Base-by-base conservation (phyloP, 2,797 vertebrate genomes). In the Sebastolobus altivelis region DNA sequence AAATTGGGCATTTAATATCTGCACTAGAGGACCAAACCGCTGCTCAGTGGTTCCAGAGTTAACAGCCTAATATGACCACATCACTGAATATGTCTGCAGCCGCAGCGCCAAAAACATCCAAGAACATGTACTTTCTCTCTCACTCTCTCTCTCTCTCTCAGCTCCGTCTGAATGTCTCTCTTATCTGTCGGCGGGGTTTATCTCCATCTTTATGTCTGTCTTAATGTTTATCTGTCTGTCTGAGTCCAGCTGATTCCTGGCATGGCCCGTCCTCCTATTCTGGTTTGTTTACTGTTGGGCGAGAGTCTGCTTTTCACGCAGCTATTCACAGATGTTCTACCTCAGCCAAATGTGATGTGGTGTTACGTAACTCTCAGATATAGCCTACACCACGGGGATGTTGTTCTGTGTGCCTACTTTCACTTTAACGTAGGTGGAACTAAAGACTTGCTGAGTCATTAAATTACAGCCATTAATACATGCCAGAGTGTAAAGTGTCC, bases 211-310 rank as follows among this genome's bases (percentile, higher is more conserved):
- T 46, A 65, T 66, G 80, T 89, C 82, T 84, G 71, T 68, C 77
- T 77, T 40, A 18, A n/a, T 92, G 87, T 93, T 90, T 87, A 88
- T 92, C 85, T 81, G 43, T 82, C 88, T 85, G 89, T 91, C 88
- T 91, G 82, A 69, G 56, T 76, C 61, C 0, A 4, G 11, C 52
- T 56, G 62, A 49, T 76, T 81, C 63, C 65, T 72, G 87, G 73
- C 83, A 72, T 3, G 6, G 40, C 25, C n/a, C 6, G 35, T 65
- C 20, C 25, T 65, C 38, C 71, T 85, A 79, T 87, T 88, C 83
- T 16, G 63, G 83, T 86, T 75, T 94, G 83, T 94, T 92, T 92
- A 80, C 85, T n/a, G 59, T 77, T 75, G 83, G 63, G 87, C 62
- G 35, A 78, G 62, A 79, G 75, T 73, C 77, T 31, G 77, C 87